Evolutionary conservation across 1,140 invertebrate species (phyloP), one percentile per base, ranked within the genome.

Genomic region (Stratiolaelaps scimitus): DNA sequence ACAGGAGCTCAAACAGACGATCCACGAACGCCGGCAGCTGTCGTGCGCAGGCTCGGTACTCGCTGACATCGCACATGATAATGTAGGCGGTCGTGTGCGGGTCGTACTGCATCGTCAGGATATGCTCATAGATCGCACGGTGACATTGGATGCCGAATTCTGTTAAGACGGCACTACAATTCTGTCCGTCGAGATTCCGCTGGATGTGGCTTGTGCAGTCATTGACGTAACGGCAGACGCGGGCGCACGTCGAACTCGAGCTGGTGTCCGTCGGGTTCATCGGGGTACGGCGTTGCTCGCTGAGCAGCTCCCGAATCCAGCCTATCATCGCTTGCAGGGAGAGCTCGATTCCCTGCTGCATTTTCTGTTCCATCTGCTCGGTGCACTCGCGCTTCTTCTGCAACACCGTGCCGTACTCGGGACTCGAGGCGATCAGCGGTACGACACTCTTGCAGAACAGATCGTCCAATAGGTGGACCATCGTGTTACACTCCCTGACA

Each of bases 1-100:
- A 90, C 17, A 98, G 78, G 30, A 89, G 89, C 76, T 97, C 91
- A 78, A 98, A 98, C 23, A 96, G 77, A 46, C 85, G 84, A 23
- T 83, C 85, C 15, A 96, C 84, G 30, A 91, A 76, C 0, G 84
- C 80, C 34, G 88, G 81, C 67, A 89, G 81, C 71, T 82, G 79
- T 70, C 85, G 82, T 10, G 86, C 84, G 78, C 84, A 89, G 74
- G 84, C 90, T 34, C 92, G 80, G 75, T 85, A 84, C 75, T 97
- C 94, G 73, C 95, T 96, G 65, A 98, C 87, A 80, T 98, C 95
- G 78, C 91, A 97, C 68, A 98, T 94, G 1, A 89, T 89, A 74
- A 92, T 86, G 88, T 98, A 95, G 1, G 92, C 93, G 66, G 92
- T 87, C 87, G 73, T 70, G 40, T 28, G 64, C 60, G 88, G 89